phyloP scores from a whole-genome alignment of 2,113 vertebrate genomes.

The Oryzias javanicus region DNA sequence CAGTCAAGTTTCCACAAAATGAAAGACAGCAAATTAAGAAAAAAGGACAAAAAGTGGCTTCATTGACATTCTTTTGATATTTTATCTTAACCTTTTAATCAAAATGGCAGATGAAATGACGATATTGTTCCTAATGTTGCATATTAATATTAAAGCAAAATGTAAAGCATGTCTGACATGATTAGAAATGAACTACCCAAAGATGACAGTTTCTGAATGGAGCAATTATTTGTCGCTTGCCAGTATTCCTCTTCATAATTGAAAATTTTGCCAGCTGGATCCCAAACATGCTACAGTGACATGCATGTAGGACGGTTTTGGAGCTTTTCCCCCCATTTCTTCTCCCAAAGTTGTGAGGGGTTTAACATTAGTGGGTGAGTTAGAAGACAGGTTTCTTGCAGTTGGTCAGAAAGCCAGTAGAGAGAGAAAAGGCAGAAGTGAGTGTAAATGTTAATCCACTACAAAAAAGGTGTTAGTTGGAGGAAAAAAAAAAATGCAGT shows the following conservation, averaged over 20 bases:
- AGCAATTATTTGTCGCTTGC: constrained; percentile 50
- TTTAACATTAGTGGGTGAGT: constrained; percentile 75
- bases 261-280: constrained; percentile 61
- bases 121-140: constrained; percentile 74
- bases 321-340: constrained; percentile 66
- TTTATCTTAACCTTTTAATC: neutral
- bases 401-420: constrained; percentile 77
- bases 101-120: constrained; percentile 13
- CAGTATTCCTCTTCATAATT: constrained; percentile 66
- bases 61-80: constrained; percentile 71
- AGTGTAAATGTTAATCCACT: constrained; percentile 76
- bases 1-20: constrained; percentile 37
- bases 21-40: constrained; percentile 29
- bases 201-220: constrained; percentile 62
- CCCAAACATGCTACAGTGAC: constrained; percentile 80
- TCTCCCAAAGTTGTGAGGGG: constrained; percentile 74
- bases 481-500: constrained; percentile 78
- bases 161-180: constrained; percentile 71
- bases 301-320: constrained; percentile 83
- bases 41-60: constrained; percentile 60
- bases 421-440: constrained; percentile 65
- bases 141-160: constrained; percentile 76
- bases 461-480: constrained; percentile 79
- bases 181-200: constrained; percentile 72
- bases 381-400: constrained; percentile 76